phyloP scores from a whole-genome alignment of 2,797 vertebrate species.

The Aphelocoma californica region DNA sequence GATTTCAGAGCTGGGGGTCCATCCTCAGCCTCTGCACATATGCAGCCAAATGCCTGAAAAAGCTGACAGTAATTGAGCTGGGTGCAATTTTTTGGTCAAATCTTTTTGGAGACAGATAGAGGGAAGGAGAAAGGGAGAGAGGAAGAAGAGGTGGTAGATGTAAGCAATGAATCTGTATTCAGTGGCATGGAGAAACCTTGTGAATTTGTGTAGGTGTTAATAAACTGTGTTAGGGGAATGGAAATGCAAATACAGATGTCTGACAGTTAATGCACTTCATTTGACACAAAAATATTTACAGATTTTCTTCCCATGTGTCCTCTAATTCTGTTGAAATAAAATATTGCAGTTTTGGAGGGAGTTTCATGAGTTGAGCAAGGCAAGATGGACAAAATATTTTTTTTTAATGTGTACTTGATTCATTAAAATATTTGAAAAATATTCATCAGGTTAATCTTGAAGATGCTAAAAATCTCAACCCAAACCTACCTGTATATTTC shows the following conservation, averaged over 20 bases:
- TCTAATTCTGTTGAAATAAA: background rate
- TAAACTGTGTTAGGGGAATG: background rate
- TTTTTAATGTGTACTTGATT: background rate
- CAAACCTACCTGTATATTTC: background rate
- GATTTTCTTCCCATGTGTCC: background rate
- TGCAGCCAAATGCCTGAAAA: background rate
- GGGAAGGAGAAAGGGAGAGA: background rate
- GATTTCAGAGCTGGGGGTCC: background rate
- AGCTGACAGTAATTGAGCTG: background rate
- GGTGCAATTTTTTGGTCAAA: background rate
- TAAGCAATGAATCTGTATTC: background rate
- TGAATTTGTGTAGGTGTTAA: background rate
- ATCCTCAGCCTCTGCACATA: background rate
- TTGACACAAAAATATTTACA: background rate
- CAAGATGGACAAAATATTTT: background rate
- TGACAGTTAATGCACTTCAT: background rate
- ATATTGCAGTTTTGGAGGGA: background rate
- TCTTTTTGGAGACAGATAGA: background rate
- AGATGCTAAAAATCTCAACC: background rate
- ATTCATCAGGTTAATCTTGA: background rate
- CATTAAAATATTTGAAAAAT: background rate
- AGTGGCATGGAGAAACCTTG: background rate
- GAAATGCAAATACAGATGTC: background rate
- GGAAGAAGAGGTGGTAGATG: background rate
- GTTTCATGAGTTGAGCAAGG: background rate